A percentile compares a stretch with the other conserved stretches of the same genome.
Evolutionary conservation across 2,113 vertebrate species (phyloP).

Genomic region (Phocoena sinus): DNA sequence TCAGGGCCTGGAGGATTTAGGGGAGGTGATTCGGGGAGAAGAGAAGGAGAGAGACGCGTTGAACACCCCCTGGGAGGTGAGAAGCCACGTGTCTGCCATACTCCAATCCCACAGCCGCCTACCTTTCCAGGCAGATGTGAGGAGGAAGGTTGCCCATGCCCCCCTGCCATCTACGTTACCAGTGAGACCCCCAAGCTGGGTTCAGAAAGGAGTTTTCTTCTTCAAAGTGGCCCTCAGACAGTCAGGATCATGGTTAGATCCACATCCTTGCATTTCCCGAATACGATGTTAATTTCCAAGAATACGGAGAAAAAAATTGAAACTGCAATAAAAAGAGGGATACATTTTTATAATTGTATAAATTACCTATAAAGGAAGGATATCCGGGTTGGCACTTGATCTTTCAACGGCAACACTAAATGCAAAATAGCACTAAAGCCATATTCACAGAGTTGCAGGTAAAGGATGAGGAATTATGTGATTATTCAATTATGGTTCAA

Average conservation of each 20-base stretch:
- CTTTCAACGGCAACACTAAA: neutral
- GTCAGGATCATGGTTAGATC: too few species aligned
- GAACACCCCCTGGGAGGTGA: fast-evolving
- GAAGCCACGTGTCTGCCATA: neutral
- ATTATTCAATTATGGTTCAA: neutral
- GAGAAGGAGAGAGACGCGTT: neutral
- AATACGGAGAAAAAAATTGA: neutral
- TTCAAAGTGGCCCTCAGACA: neutral
- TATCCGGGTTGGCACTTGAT: neutral
- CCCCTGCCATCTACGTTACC: fast-evolving
- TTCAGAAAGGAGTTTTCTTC: neutral
- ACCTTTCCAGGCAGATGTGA: neutral
- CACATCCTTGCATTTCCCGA: neutral
- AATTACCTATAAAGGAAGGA: neutral
- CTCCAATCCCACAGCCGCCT: neutral
- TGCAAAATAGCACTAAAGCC: neutral
- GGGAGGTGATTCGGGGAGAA: fast-evolving
- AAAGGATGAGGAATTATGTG: neutral
- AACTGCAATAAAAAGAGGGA: neutral
- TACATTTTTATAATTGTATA: neutral
- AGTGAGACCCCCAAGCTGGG: fast-evolving
- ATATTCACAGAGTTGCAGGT: neutral
- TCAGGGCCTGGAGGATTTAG: neutral
- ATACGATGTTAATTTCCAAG: neutral
- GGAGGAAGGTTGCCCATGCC: fast-evolving